Evolutionary conservation across 2,113 vertebrate species (phyloP).

Genomic region (Percopsis transmontana): DNA sequence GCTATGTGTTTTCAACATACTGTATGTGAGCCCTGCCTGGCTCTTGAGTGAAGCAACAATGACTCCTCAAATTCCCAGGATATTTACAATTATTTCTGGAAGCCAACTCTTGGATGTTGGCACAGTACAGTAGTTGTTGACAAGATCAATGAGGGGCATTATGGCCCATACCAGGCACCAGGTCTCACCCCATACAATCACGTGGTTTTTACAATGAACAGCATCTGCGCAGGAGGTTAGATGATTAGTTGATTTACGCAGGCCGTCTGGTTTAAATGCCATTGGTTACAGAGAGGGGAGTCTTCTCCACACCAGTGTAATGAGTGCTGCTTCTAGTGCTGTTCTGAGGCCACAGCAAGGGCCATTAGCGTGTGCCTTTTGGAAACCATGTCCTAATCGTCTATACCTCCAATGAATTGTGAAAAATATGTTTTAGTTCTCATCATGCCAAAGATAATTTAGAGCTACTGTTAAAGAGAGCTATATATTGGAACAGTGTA

Average conservation of each 20-base stretch:
- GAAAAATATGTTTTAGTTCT: too few species aligned
- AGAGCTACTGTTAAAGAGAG: too few species aligned
- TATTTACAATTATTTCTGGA: constrained; percentile 67
- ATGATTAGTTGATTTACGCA: constrained; percentile 43
- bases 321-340: constrained; percentile 8
- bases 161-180: constrained; percentile 68
- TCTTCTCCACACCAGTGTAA: not conserved
- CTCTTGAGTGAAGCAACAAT: constrained; percentile 16
- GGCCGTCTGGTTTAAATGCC: constrained; percentile 22
- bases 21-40: constrained; percentile 15
- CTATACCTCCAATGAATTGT: too few species aligned
- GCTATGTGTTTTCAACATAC: not conserved
- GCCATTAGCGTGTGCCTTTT: constrained; percentile 1
- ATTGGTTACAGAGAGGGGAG: constrained; percentile 14
- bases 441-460: too few species aligned
- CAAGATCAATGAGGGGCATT: constrained; percentile 73
- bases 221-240: constrained; percentile 26
- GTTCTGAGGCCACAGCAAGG: constrained; percentile 16
- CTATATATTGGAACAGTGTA: too few species aligned
- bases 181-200: constrained; percentile 44
- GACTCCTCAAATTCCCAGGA: constrained; percentile 64
- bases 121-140: constrained; percentile 29
- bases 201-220: constrained; percentile 46
- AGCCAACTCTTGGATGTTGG: constrained; percentile 50
- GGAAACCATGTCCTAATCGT: too few species aligned